phyloP scores from a whole-genome alignment of 2,888 invertebrate genomes.

The Clitarchus hookeri region DNA sequence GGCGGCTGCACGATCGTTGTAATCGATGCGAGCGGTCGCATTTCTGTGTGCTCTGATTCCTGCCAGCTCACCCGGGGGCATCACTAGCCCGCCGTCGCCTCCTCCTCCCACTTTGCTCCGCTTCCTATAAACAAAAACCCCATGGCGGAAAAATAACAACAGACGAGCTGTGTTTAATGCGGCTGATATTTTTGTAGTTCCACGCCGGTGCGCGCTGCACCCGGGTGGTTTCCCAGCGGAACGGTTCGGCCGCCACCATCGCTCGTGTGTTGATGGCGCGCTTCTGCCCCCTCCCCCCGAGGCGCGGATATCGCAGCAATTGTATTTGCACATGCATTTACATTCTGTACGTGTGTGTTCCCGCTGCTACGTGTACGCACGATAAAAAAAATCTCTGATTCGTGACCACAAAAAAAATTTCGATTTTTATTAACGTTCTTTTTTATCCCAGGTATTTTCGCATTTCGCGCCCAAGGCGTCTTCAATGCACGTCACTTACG shows the following conservation, averaged over 20 bases:
- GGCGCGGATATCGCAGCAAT: background rate
- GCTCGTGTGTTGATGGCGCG: background rate
- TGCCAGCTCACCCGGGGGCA: background rate
- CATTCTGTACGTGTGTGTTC: background rate
- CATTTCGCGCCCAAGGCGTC: background rate
- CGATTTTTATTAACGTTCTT: background rate
- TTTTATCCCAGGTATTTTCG: background rate
- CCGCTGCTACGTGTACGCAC: background rate
- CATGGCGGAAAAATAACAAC: constrained; percentile 25
- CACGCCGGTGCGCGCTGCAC: background rate
- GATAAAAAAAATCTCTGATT: background rate
- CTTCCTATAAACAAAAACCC: constrained; percentile 25
- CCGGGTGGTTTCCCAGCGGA: constrained; percentile 4
- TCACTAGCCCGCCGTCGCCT: background rate
- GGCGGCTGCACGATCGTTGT: too few species aligned
- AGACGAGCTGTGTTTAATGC: constrained; percentile 24
- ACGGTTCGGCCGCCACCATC: background rate
- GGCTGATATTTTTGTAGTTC: constrained; percentile 26
- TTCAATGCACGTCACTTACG: background rate
- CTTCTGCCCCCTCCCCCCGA: background rate
- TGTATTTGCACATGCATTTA: constrained; percentile 4
- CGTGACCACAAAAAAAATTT: background rate
- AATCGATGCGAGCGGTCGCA: background rate
- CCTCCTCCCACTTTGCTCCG: background rate
- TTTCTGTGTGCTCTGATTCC: background rate